A percentile compares a stretch with the other conserved stretches of the same genome.
Conservation (phyloP, 2,888 invertebrate genomes). For the Stegana nigrithorax region DNA sequence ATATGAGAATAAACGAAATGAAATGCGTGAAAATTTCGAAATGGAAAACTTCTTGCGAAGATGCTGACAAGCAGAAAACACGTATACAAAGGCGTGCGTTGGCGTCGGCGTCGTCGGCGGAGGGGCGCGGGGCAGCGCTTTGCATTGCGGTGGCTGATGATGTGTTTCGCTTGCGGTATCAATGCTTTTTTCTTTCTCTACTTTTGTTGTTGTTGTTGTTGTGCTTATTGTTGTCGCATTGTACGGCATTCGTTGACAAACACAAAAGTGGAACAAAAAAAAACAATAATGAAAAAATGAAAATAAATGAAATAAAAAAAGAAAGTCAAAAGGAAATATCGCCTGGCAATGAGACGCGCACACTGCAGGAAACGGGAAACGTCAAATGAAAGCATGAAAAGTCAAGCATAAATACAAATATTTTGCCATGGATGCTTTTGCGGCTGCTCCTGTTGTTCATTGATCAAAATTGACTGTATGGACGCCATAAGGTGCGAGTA, state of each 20-base stretch:
- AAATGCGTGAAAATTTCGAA: constrained; percentile 2
- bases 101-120: no score
- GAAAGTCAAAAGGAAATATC: constrained; percentile 13
- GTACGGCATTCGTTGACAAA: constrained; percentile 16
- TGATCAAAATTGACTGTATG: constrained; percentile 54
- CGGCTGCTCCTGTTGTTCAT: constrained; percentile 55
- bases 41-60: constrained; percentile 1
- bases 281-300: constrained; percentile 2
- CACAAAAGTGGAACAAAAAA: background rate
- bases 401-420: background rate
- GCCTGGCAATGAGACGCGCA: background rate
- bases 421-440: no score
- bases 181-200: constrained; percentile 10
- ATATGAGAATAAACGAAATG: no score
- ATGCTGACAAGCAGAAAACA: background rate
- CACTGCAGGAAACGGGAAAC: background rate
- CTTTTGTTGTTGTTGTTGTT: no score
- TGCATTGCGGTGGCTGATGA: background rate
- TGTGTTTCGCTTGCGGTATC: constrained; percentile 17
- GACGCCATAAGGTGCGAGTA: no score
- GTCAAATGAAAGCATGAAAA: background rate
- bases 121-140: background rate
- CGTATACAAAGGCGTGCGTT: background rate
- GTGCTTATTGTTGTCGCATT: constrained; percentile 5
- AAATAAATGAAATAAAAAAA: constrained; percentile 7